Percentiles rank a stretch among this genome's conserved stretches.
phyloP scores from a whole-genome alignment of 2,888 invertebrate genomes.

The Adela reaumurella region DNA sequence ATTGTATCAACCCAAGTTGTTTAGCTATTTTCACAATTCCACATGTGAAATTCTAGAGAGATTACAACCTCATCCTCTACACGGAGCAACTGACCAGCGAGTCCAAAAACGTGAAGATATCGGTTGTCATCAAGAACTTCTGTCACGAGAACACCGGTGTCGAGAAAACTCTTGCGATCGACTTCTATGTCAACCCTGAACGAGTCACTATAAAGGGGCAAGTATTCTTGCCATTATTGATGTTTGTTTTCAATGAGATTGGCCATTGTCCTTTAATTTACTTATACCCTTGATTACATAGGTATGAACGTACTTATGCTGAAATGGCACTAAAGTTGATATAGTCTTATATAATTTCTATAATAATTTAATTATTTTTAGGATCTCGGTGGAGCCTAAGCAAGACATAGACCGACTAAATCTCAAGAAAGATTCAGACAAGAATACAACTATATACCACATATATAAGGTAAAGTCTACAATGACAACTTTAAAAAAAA shows the following conservation, averaged over 20 bases:
- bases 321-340: too few species aligned
- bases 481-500: too few species aligned
- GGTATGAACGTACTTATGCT: too few species aligned
- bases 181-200: conserved; percentile 6
- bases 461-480: conserved; percentile 14
- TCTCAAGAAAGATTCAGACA: conserved; percentile 13
- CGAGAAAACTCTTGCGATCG: background rate
- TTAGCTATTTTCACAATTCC: background rate
- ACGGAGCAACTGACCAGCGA: conserved; percentile 16
- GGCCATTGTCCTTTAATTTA: too few species aligned
- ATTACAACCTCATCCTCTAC: conserved; percentile 14
- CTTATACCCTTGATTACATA: too few species aligned
- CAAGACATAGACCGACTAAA: conserved; percentile 15
- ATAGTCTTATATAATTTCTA: too few species aligned
- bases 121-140: conserved; percentile 10
- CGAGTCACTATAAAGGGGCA: conserved; percentile 15
- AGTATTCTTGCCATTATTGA: too few species aligned
- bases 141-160: conserved; percentile 8
- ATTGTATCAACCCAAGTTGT: too few species aligned
- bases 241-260: too few species aligned
- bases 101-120: conserved; percentile 9
- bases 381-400: conserved; percentile 18
- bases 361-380: conserved; percentile 10
- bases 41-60: conserved; percentile 11
- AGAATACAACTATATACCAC: conserved; percentile 17